These are phyloP conservation scores for Caracal caracal DNA, from an alignment of 2,113 vertebrate species.

Conservation along the genomic window DNA sequence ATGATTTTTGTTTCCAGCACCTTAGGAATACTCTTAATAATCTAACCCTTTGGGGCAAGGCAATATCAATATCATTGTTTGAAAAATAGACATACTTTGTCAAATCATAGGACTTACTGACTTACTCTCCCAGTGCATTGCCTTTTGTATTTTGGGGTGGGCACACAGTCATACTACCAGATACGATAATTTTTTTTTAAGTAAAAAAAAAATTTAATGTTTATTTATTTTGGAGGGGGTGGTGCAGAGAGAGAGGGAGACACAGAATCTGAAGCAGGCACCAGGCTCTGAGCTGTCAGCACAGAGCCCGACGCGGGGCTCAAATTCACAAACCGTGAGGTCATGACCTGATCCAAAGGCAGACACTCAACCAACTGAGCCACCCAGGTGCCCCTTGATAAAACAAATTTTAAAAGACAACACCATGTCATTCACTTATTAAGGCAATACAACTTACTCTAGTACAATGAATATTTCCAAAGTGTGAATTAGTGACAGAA, in stretches of 20 bases:
- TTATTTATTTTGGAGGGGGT: too few species aligned
- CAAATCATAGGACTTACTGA: neutral
- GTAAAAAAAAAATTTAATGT: neutral
- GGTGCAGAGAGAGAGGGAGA: too few species aligned
- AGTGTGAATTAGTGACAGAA: neutral
- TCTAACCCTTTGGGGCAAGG: neutral
- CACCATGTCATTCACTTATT: neutral
- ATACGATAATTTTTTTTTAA: neutral
- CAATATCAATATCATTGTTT: neutral
- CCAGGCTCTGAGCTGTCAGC: too few species aligned
- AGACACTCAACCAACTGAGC: too few species aligned
- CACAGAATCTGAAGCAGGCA: too few species aligned
- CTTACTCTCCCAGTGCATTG: neutral
- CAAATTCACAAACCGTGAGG: too few species aligned
- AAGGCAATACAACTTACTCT: neutral
- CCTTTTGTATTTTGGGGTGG: neutral
- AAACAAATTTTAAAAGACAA: neutral
- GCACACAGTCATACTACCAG: neutral
- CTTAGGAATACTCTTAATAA: neutral
- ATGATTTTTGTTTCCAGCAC: neutral
- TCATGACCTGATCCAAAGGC: too few species aligned
- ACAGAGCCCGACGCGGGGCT: too few species aligned
- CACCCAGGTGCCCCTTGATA: too few species aligned
- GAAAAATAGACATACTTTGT: neutral
- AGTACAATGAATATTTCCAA: neutral